phyloP scores from a whole-genome alignment of 2,113 vertebrate genomes.

The Propithecus coquereli region DNA sequence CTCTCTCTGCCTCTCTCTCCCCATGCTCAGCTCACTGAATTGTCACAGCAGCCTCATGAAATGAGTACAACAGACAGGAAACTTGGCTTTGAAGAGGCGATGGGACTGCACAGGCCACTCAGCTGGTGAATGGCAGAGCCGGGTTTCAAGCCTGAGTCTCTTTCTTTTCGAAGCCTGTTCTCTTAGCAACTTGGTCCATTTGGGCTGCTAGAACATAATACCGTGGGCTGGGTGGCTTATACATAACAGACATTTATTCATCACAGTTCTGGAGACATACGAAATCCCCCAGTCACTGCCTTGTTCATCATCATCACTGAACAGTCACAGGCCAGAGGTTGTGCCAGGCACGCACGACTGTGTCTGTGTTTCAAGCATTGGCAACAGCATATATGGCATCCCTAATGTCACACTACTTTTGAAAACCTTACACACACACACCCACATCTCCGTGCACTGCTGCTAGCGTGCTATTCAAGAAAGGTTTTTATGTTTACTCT shows the following conservation, averaged over 20 bases:
- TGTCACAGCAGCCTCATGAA: not conserved
- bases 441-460: not conserved
- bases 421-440: not conserved
- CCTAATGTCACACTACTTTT: not conserved
- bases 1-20: not conserved
- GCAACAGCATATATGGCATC: not conserved
- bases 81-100: not conserved
- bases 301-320: not conserved
- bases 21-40: not conserved
- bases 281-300: not conserved
- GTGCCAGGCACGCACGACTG: not conserved
- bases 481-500: not conserved
- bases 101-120: not conserved
- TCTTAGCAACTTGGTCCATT: not conserved
- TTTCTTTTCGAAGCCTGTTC: not conserved
- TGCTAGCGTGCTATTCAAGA: not conserved
- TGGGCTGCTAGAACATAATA: not conserved
- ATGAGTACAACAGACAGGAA: not conserved
- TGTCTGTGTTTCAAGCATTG: not conserved
- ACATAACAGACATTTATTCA: not conserved
- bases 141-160: not conserved
- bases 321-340: not conserved
- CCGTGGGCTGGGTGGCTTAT: rapidly evolving
- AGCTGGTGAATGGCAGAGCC: not conserved
- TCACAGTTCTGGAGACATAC: not conserved